phyloP scores from a whole-genome alignment of 2,113 vertebrate species.

The Zosterops japonicus region DNA sequence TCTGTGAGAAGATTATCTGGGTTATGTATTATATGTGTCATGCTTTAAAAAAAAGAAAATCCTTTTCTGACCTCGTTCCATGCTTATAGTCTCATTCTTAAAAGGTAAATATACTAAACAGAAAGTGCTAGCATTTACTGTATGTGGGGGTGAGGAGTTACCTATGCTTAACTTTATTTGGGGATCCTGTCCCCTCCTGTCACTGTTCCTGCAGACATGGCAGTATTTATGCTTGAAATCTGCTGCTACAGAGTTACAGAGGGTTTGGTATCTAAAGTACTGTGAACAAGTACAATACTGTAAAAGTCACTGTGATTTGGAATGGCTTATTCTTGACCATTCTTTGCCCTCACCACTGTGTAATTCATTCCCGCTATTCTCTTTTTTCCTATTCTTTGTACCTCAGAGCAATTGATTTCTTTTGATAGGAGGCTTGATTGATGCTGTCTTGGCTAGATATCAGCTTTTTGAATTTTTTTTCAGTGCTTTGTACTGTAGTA shows the following conservation, averaged over 20 bases:
- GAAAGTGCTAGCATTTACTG: neutral
- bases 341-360: neutral
- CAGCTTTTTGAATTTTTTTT: neutral
- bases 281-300: neutral
- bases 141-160: neutral
- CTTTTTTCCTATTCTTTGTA: neutral
- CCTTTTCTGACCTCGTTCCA: neutral
- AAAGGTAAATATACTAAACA: neutral
- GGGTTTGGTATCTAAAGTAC: neutral
- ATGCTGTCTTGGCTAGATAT: slow-evolving; percentile 7
- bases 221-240: neutral
- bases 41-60: neutral
- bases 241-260: neutral
- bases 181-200: neutral
- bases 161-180: neutral
- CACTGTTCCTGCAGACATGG: neutral
- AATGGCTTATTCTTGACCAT: neutral
- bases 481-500: neutral
- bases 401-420: neutral
- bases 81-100: neutral
- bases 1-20: slow-evolving; percentile 12
- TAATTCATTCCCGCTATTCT: neutral
- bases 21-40: neutral
- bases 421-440: slow-evolving; percentile 9
- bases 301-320: neutral